Evolutionary conservation across 2,888 invertebrate genomes (phyloP).

Genomic region (Amphipyra berbera): DNA sequence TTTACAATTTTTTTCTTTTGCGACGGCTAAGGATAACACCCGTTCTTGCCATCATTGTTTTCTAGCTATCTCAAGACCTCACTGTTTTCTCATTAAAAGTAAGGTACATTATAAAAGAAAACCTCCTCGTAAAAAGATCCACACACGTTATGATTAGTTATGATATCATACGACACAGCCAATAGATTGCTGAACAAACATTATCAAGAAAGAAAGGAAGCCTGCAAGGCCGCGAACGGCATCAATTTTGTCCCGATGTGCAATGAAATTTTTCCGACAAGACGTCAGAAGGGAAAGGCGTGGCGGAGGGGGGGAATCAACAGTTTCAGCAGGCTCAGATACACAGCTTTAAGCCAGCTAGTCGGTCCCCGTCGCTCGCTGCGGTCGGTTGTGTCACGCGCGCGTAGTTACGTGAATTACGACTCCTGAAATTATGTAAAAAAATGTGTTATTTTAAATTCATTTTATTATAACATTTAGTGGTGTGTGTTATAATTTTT

Average conservation of each 20-base stretch:
- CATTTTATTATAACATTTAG: constrained; percentile 21
- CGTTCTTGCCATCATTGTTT: too few species aligned
- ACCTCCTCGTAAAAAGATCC: too few species aligned
- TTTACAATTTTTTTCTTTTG: too few species aligned
- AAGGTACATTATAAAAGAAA: too few species aligned
- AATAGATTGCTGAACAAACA: constrained; percentile 30
- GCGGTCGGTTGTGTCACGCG: constrained; percentile 37
- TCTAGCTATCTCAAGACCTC: too few species aligned
- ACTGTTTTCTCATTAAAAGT: too few species aligned
- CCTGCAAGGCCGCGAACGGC: constrained; percentile 29
- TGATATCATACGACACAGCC: neutral
- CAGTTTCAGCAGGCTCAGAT: constrained; percentile 64
- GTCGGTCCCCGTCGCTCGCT: constrained; percentile 48
- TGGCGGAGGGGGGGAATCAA: constrained; percentile 55
- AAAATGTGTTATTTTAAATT: constrained; percentile 42
- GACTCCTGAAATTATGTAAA: constrained; percentile 50
- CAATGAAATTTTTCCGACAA: constrained; percentile 69
- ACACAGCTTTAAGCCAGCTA: constrained; percentile 56
- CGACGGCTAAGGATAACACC: too few species aligned
- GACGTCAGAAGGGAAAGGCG: constrained; percentile 52
- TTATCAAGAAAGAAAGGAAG: constrained; percentile 29
- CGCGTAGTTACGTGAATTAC: constrained; percentile 39
- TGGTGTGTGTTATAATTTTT: constrained; percentile 28
- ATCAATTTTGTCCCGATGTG: constrained; percentile 56
- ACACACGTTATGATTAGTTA: too few species aligned